These are phyloP conservation scores for Cladopsammia gracilis DNA, from an alignment of 64 coral and sea anemone species.

Conservation along the genomic window DNA sequence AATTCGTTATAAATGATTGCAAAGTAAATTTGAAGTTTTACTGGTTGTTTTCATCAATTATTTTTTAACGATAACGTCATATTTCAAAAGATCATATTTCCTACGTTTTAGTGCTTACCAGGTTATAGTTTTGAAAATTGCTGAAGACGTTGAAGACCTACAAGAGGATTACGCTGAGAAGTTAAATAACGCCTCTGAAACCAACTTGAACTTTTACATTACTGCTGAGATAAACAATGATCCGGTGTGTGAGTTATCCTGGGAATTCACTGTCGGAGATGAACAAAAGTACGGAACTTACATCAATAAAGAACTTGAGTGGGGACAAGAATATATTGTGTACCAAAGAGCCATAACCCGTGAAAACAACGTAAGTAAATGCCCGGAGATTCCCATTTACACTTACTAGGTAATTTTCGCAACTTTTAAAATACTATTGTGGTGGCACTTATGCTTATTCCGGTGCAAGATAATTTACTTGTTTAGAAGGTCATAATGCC, in stretches of 20 bases:
- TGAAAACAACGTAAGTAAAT: conserved; percentile 21
- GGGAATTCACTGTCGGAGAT: conserved; percentile 34
- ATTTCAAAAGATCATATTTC: background rate
- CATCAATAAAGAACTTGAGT: conserved; percentile 25
- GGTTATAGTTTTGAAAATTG: conserved; percentile 16
- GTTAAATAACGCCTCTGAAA: background rate
- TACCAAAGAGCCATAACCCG: conserved; percentile 28
- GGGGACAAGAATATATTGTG: conserved; percentile 22
- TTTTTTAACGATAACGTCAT: too few relatives aligned
- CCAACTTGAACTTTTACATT: conserved; percentile 12
- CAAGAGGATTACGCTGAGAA: background rate
- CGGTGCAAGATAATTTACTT: too few relatives aligned
- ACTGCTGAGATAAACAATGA: conserved; percentile 21
- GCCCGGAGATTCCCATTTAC: too few relatives aligned
- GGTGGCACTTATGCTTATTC: too few relatives aligned
- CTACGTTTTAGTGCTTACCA: conserved; percentile 8
- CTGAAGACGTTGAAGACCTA: background rate
- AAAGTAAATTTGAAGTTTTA: too few relatives aligned
- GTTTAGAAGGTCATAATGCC: too few relatives aligned
- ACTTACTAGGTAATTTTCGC: too few relatives aligned
- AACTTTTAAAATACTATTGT: too few relatives aligned
- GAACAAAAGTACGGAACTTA: background rate
- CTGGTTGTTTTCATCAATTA: too few relatives aligned
- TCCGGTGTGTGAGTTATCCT: background rate
- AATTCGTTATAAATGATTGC: too few relatives aligned